Evolutionary conservation across 2,888 invertebrate species (phyloP).

Genomic region (Plagodis dolabraria): DNA sequence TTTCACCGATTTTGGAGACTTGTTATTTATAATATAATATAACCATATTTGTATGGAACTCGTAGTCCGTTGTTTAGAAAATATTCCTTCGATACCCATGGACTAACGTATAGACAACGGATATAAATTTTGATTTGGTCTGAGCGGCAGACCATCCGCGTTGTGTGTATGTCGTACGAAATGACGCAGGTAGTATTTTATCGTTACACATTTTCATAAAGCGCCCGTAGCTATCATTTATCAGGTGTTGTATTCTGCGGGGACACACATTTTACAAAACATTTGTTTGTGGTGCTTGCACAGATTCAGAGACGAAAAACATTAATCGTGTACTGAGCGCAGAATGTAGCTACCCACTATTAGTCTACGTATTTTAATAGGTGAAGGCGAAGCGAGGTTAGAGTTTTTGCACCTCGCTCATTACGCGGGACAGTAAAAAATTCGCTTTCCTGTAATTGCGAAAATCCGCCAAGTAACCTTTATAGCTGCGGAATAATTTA

Average conservation of each 20-base stretch:
- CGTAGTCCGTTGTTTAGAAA: too few species aligned
- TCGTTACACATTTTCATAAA: constrained; percentile 69
- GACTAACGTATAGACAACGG: too few species aligned
- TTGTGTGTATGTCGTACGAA: constrained; percentile 39
- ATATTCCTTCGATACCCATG: too few species aligned
- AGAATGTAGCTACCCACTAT: constrained; percentile 48
- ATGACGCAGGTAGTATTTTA: constrained; percentile 57
- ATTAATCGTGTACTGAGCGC: constrained; percentile 63
- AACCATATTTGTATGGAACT: too few species aligned
- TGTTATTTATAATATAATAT: too few species aligned
- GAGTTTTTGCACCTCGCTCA: constrained; percentile 56
- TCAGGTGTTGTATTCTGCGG: constrained; percentile 68
- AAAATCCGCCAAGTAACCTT: constrained; percentile 57
- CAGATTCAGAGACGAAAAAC: constrained; percentile 65
- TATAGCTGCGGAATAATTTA: constrained; percentile 55
- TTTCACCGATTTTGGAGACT: too few species aligned
- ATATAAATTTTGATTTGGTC: too few species aligned
- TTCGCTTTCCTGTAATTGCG: constrained; percentile 57
- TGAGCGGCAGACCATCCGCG: constrained; percentile 5
- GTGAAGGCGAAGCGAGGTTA: constrained; percentile 32
- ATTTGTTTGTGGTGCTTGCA: constrained; percentile 65
- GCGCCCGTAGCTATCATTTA: constrained; percentile 70
- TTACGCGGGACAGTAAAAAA: constrained; percentile 61
- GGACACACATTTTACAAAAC: constrained; percentile 68
- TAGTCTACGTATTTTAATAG: constrained; percentile 48